Evolutionary conservation across 64 coral and sea anemone genomes (phyloP), one percentile per base, ranked within the genome.

Genomic region (Porites lutea): DNA sequence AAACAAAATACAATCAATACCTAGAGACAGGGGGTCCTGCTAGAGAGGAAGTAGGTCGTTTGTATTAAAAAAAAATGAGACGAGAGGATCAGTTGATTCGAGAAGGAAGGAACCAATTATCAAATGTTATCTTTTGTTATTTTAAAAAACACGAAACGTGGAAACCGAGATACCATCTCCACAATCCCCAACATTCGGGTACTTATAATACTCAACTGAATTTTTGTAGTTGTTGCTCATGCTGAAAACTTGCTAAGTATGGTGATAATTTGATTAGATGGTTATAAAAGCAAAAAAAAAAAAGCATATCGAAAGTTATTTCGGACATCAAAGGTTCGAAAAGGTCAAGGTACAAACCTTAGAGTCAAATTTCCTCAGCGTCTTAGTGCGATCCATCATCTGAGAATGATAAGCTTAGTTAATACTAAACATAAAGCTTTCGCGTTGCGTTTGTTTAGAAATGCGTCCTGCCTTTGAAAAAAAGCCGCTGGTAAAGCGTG

Each of bases 401-500:
- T 6, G 4, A 47, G 58, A 4, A 8, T 48, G 14, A 6, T 65
- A 60, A 4, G 58, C 14, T 65, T 4, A 48, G 16, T 12, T n/a
- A 51, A 50, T 48, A 46, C 12, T 12, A 47, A 22, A 9, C 6
- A 67, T 4, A 43, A 3, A 7, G 20, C 16, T 46, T 84, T 3
- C 52, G 9, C 4, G 7, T 47, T 3, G 2, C 18, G 23, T 8
- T 11, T 16, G 0, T 19, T 5, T 45, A 27, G 52, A 48, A 69
- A 69, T 84, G 81, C 62, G 67, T n/a, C 81, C 81, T 19, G 7
- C 81, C 4, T 84, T 84, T 48, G 81, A 84, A 48, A 84, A 84
- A 63, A 84, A 51, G 48, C 46, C 81, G 46, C 21, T 84, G 67
- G 6, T 9, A 64, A 84, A 84, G 63, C 81, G 81, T 10, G 81